Percentiles rank a stretch among this genome's conserved stretches.
phyloP scores from a whole-genome alignment of 2,888 invertebrate genomes.

The Caenorhabditis wallacei region DNA sequence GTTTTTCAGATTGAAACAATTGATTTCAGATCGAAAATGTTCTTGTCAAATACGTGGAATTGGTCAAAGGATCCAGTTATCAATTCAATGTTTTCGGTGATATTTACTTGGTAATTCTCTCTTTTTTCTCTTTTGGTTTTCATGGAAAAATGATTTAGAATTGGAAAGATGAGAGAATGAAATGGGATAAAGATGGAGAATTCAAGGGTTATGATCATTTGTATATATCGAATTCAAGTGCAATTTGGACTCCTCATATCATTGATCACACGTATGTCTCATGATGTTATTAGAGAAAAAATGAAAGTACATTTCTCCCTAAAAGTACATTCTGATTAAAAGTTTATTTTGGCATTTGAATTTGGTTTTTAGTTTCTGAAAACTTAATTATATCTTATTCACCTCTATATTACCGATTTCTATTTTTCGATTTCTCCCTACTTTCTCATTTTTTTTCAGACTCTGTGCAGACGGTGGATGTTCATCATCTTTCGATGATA shows the following conservation, averaged over 20 bases:
- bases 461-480: slow-evolving; percentile 76
- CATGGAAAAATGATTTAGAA: slow-evolving; percentile 59
- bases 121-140: background rate
- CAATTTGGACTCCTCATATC: slow-evolving; percentile 79
- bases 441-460: slow-evolving; percentile 52
- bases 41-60: slow-evolving; percentile 65
- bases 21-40: slow-evolving; percentile 66
- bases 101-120: slow-evolving; percentile 70
- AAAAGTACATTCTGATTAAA: too few relatives aligned
- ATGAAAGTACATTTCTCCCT: background rate
- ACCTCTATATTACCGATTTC: background rate
- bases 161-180: slow-evolving; percentile 78
- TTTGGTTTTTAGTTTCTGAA: too few relatives aligned
- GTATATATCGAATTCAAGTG: slow-evolving; percentile 73
- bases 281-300: background rate
- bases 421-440: background rate
- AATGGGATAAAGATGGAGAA: slow-evolving; percentile 77
- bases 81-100: slow-evolving; percentile 80
- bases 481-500: slow-evolving; percentile 68
- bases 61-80: slow-evolving; percentile 71
- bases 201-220: slow-evolving; percentile 65
- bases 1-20: background rate
- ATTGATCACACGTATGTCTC: slow-evolving; percentile 72
- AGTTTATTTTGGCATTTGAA: too few relatives aligned
- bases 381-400: background rate